These are phyloP conservation scores for Porites evermanni DNA, from an alignment of 92 coral and sea anemone species.

Conservation along the genomic window DNA sequence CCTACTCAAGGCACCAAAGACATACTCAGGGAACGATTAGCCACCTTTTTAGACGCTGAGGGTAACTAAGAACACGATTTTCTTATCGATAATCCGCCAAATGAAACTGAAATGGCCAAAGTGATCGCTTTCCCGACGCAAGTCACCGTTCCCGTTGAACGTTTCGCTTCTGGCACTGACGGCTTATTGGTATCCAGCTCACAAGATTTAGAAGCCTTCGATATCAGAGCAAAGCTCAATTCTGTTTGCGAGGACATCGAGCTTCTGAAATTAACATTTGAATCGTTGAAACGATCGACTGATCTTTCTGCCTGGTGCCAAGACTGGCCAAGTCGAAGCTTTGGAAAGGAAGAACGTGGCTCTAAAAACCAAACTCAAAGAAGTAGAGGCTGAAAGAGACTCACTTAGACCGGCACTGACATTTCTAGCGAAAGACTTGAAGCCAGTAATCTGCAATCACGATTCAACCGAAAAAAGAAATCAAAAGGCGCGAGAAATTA, in stretches of 20 bases:
- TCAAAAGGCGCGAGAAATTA: constrained; percentile 1
- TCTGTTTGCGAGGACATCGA: constrained; percentile 11
- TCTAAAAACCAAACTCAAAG: constrained; percentile 5
- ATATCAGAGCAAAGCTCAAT: constrained; percentile 2
- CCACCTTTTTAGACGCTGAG: no score
- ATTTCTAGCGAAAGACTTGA: constrained; percentile 1
- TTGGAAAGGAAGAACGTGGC: not conserved
- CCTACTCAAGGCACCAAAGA: no score
- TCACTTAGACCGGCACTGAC: constrained; percentile 19
- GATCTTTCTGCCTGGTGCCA: not conserved
- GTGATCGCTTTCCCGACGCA: constrained; percentile 7
- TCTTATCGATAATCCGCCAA: not conserved
- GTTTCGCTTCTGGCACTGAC: not conserved
- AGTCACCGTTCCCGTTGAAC: constrained; percentile 3
- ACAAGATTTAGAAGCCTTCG: constrained; percentile 7
- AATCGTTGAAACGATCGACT: not conserved
- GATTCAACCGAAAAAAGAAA: constrained; percentile 1
- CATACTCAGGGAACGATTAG: no score
- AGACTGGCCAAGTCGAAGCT: constrained; percentile 6
- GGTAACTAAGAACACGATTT: no score
- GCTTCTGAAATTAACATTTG: constrained; percentile 13
- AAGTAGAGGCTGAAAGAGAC: constrained; percentile 8
- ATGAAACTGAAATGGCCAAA: constrained; percentile 3
- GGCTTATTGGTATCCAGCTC: not conserved
- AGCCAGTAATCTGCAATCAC: not conserved